Percentiles rank a stretch among this genome's conserved stretches.
Evolutionary conservation across 2,113 vertebrate species (phyloP).

Genomic region (Oreochromis tanganicae): DNA sequence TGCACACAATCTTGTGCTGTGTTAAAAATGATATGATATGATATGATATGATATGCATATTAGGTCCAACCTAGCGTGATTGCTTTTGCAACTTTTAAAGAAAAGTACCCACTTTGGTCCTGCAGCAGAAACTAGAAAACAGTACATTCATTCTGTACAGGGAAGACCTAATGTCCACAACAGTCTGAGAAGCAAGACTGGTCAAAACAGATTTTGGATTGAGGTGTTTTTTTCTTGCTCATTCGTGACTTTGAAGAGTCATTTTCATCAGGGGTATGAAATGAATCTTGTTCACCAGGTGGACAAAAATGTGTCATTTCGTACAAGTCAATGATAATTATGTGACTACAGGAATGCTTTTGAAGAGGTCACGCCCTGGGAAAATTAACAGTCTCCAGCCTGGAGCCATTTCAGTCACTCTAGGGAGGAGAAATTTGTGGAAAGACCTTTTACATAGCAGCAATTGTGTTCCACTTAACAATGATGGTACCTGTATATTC

Average conservation of each 20-base stretch:
- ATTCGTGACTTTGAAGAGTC: not conserved
- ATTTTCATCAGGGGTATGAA: not conserved
- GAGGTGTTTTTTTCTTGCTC: not conserved
- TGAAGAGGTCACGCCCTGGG: not conserved
- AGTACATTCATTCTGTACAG: not conserved
- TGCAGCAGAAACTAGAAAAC: not conserved
- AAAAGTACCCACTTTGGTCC: not conserved
- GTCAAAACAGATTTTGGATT: not conserved
- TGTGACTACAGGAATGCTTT: not conserved
- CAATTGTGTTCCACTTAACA: not conserved
- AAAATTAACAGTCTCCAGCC: not conserved
- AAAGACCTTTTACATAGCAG: not conserved
- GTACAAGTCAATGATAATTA: not conserved
- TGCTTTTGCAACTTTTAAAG: not conserved
- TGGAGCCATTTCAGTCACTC: not conserved
- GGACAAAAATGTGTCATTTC: not conserved
- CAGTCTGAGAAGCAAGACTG: not conserved
- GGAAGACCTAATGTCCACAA: not conserved
- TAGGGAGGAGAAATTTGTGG: not conserved
- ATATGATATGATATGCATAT: not conserved
- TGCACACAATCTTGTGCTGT: not conserved
- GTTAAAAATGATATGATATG: not conserved
- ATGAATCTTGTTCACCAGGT: not conserved
- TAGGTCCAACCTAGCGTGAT: not conserved
- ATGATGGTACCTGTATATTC: not conserved